Evolutionary conservation across 2,113 vertebrate species (phyloP).

Genomic region (Leptobrachium ailaonicum): DNA sequence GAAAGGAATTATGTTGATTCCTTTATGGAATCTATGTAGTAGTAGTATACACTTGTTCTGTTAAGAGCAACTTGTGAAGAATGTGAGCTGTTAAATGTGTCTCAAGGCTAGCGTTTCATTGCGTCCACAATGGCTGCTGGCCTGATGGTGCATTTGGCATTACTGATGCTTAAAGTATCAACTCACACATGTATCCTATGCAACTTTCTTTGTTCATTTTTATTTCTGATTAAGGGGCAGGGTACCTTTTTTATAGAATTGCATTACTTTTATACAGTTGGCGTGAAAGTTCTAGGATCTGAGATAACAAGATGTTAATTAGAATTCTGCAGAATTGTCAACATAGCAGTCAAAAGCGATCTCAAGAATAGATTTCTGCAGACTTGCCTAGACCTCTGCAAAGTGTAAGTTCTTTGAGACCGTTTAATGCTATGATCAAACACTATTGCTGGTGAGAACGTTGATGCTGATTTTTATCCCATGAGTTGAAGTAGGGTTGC

Average conservation of each 20-base stretch:
- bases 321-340: slow-evolving; percentile 42
- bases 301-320: slow-evolving; percentile 54
- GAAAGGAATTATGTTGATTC: slow-evolving; percentile 93
- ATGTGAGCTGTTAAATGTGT: slow-evolving; percentile 75
- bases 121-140: slow-evolving; percentile 68
- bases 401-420: no score
- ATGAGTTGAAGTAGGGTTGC: no score
- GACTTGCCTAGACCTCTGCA: no score
- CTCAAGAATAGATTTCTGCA: not conserved
- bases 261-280: slow-evolving; percentile 56
- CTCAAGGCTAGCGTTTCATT: slow-evolving; percentile 68
- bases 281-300: slow-evolving; percentile 59
- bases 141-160: slow-evolving; percentile 64
- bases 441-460: no score
- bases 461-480: no score
- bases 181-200: slow-evolving; percentile 84
- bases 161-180: slow-evolving; percentile 71
- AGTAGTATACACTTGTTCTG: slow-evolving; percentile 83
- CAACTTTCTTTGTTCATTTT: slow-evolving; percentile 73
- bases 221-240: slow-evolving; percentile 57
- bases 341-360: not conserved
- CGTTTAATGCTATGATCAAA: no score
- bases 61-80: slow-evolving; percentile 79
- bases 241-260: slow-evolving; percentile 57
- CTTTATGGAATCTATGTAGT: slow-evolving; percentile 86